phyloP scores from a whole-genome alignment of 2,797 vertebrate genomes.

The Jordanella pulchra region DNA sequence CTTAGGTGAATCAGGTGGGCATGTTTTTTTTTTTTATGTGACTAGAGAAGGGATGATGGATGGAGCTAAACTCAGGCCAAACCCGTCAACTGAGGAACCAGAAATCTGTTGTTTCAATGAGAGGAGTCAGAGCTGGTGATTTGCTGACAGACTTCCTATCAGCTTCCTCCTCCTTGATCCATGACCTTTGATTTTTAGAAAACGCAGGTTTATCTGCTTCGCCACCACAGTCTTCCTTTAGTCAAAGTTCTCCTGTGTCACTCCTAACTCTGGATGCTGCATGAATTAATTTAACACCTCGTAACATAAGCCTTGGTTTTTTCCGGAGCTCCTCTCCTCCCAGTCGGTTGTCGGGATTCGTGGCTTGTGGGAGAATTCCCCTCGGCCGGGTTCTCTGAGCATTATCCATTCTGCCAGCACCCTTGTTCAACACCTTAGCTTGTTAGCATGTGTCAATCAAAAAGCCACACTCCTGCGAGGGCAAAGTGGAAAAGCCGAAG shows the following conservation, averaged over 20 bases:
- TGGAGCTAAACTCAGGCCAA: no score
- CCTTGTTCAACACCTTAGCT: conserved; percentile 67
- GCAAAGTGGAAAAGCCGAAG: conserved; percentile 46
- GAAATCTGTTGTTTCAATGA: conserved; percentile 20
- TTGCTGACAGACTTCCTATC: conserved; percentile 24
- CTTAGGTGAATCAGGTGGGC: no score
- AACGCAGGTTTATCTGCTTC: conserved; percentile 32
- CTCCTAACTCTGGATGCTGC: not conserved
- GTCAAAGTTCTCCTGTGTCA: conserved; percentile 2
- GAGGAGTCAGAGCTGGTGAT: conserved; percentile 27
- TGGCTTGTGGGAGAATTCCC: conserved; percentile 58
- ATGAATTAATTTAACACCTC: conserved; percentile 51
- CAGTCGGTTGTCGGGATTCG: conserved; percentile 35
- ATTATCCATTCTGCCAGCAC: conserved; percentile 61
- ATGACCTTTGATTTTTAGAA: conserved; percentile 19
- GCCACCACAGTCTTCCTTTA: not conserved
- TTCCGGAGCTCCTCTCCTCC: conserved; percentile 36
- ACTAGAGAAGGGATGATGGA: no score
- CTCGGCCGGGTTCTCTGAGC: conserved; percentile 55
- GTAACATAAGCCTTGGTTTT: conserved; percentile 42
- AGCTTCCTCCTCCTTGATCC: not conserved
- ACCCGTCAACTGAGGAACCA: no score
- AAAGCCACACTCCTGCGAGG: conserved; percentile 52
- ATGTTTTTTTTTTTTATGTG: no score
- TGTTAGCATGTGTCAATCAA: conserved; percentile 82